phyloP scores from a whole-genome alignment of 2,113 vertebrate genomes.

The Epinephelus fuscoguttatus region DNA sequence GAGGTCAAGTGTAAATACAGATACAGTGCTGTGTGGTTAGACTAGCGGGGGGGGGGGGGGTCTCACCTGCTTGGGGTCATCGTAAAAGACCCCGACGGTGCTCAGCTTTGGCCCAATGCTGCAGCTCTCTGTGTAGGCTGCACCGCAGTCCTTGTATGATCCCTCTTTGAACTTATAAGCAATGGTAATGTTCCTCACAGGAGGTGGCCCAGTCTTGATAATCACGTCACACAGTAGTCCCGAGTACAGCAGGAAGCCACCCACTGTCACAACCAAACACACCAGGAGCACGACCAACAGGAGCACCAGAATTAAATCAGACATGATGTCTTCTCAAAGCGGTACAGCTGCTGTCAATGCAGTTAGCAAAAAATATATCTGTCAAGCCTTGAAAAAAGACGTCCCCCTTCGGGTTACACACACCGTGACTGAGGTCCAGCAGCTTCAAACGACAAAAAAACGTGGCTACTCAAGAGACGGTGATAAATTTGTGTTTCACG shows the following conservation, averaged over 20 bases:
- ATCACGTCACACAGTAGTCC: slow-evolving; percentile 90
- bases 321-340: slow-evolving; percentile 78
- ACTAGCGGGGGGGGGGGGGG: slow-evolving; percentile 38
- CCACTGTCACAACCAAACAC: slow-evolving; percentile 88
- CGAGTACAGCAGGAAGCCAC: slow-evolving; percentile 88
- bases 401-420: slow-evolving; percentile 34
- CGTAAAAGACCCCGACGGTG: slow-evolving; percentile 91
- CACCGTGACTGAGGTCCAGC: background rate
- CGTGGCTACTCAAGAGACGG: background rate
- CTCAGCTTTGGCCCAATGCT: slow-evolving; percentile 91
- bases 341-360: slow-evolving; percentile 17
- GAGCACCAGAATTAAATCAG: slow-evolving; percentile 90
- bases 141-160: slow-evolving; percentile 88
- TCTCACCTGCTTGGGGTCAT: slow-evolving; percentile 94
- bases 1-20: slow-evolving; percentile 25
- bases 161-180: slow-evolving; percentile 95
- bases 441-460: background rate
- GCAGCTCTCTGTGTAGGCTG: slow-evolving; percentile 91
- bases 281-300: slow-evolving; percentile 85
- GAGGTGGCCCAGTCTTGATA: slow-evolving; percentile 92
- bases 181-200: slow-evolving; percentile 88
- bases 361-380: slow-evolving; percentile 3
- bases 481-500: background rate
- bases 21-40: background rate
- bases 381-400: slow-evolving; percentile 4